These are phyloP conservation scores for Drosophila grimshawi DNA, from an alignment of 1,140 invertebrate species.

Conservation along the genomic window DNA sequence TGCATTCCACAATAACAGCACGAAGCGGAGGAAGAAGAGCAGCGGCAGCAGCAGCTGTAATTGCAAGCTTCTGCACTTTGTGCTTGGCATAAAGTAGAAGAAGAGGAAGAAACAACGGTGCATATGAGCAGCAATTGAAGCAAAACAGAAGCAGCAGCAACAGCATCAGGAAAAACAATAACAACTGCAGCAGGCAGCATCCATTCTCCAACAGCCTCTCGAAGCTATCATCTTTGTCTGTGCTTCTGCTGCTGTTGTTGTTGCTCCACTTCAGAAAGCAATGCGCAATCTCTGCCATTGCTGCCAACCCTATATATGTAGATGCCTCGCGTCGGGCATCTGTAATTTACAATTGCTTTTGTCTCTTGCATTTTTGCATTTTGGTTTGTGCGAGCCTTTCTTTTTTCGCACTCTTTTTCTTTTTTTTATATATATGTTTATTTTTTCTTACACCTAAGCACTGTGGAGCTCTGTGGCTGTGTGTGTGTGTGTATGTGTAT, in stretches of 20 bases:
- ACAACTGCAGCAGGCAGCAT: conserved; percentile 18
- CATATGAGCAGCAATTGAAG: conserved; percentile 24
- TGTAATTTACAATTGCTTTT: conserved; percentile 77
- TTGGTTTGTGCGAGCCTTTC: conserved; percentile 24
- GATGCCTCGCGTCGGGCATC: conserved; percentile 39
- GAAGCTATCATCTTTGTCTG: conserved; percentile 52
- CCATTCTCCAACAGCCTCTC: conserved; percentile 37
- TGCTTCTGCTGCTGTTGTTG: conserved; percentile 20
- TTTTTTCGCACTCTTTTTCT: conserved; percentile 58
- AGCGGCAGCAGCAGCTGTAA: conserved; percentile 42
- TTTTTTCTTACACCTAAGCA: conserved; percentile 19
- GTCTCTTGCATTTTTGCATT: conserved; percentile 42
- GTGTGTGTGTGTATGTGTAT: conserved; percentile 11
- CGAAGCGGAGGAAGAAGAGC: conserved; percentile 26
- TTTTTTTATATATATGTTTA: conserved; percentile 6
- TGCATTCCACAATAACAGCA: conserved; percentile 59
- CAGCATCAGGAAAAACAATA: background rate
- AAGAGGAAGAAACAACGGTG: conserved; percentile 34
- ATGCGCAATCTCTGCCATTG: conserved; percentile 69
- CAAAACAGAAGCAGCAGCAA: conserved; percentile 16
- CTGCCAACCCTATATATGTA: conserved; percentile 29
- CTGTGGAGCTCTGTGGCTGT: conserved; percentile 20
- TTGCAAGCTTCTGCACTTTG: conserved; percentile 65
- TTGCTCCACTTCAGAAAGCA: conserved; percentile 71
- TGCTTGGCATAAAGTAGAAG: conserved; percentile 39